phyloP scores from a whole-genome alignment of 2,797 vertebrate genomes.

The Gymnocypris eckloni region DNA sequence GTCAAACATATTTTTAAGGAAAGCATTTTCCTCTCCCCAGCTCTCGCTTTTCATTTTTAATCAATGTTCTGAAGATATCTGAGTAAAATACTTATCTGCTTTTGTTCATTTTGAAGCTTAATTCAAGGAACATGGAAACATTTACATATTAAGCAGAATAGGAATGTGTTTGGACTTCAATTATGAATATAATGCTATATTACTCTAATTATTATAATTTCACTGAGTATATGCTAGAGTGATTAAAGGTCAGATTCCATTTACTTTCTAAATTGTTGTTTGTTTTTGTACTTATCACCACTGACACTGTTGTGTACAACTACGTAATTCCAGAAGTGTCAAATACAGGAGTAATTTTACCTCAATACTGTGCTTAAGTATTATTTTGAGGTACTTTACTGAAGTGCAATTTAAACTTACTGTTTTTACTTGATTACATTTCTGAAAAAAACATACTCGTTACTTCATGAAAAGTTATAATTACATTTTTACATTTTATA shows the following conservation, averaged over 20 bases:
- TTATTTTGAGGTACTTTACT: neutral
- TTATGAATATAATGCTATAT: conserved; percentile 1
- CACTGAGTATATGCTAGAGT: conserved; percentile 4
- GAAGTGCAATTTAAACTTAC: neutral
- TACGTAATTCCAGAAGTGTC: neutral
- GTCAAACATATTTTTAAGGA: conserved; percentile 9
- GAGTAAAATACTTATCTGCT: neutral
- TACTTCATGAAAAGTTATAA: neutral
- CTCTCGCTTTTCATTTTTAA: neutral
- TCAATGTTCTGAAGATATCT: neutral
- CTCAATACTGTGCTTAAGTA: neutral
- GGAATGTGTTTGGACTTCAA: neutral
- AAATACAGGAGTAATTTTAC: neutral
- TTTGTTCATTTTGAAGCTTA: conserved; percentile 15
- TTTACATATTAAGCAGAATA: conserved; percentile 26
- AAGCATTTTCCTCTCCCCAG: neutral
- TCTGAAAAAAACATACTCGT: neutral
- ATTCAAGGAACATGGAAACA: neutral
- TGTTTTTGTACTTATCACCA: neutral
- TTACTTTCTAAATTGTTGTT: neutral
- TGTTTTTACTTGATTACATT: neutral
- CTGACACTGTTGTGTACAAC: neutral
- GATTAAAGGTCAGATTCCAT: conserved; percentile 21
- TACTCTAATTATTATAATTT: conserved; percentile 1
- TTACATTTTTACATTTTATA: neutral